A percentile compares a stretch with the other conserved stretches of the same genome.
Evolutionary conservation across 1,140 invertebrate species (phyloP).

Genomic region (Panulirus ornatus): DNA sequence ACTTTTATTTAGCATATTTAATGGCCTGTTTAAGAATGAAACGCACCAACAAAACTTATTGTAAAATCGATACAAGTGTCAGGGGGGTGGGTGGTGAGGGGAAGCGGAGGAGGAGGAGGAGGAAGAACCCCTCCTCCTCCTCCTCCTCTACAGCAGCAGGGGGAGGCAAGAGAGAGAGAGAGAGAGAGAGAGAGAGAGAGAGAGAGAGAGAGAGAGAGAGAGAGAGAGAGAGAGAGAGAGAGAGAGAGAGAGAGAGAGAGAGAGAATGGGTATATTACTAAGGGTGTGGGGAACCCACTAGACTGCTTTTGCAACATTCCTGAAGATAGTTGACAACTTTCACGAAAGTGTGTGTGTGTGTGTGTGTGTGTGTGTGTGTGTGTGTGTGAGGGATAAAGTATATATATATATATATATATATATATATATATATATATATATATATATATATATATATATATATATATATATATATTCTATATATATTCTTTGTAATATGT

Average conservation of each 20-base stretch:
- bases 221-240: neutral
- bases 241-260: neutral
- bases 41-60: constrained; percentile 42
- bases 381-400: too few relatives aligned
- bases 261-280: neutral
- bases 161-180: neutral
- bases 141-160: too few relatives aligned
- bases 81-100: neutral
- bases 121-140: too few relatives aligned
- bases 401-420: too few relatives aligned
- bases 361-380: neutral
- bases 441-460: too few relatives aligned
- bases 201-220: neutral
- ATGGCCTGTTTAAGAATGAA: constrained; percentile 63
- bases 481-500: neutral
- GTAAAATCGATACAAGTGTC: constrained; percentile 36
- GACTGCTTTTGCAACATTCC: neutral
- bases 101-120: constrained; percentile 2
- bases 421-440: too few relatives aligned
- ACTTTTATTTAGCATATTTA: constrained; percentile 72
- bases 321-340: neutral
- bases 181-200: neutral
- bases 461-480: neutral
- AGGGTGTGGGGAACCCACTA: neutral
- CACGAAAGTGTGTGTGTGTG: neutral